A percentile compares a stretch with the other conserved stretches of the same genome.
Conservation (phyloP, 1,140 invertebrate genomes). For the Aricia agestis region DNA sequence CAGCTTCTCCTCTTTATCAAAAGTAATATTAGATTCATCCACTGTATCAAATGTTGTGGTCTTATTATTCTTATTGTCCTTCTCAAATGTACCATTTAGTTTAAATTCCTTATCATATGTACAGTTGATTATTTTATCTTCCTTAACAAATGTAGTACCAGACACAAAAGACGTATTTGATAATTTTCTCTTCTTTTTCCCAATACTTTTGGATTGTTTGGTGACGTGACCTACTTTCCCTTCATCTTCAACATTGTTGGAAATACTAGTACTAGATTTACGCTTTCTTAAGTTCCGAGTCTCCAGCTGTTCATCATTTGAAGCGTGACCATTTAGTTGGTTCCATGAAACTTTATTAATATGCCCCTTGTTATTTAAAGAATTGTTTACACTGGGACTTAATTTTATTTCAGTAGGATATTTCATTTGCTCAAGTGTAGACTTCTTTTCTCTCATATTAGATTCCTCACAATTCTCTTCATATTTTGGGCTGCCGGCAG, state of each 20-base stretch:
- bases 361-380: neutral
- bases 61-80: neutral
- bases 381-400: neutral
- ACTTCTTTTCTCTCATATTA: neutral
- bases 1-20: neutral
- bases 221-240: neutral
- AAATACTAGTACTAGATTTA: neutral
- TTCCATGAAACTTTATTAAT: neutral
- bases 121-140: neutral
- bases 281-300: neutral
- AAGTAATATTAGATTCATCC: neutral
- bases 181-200: neutral
- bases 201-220: neutral
- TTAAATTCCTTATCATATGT: neutral
- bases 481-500: conserved; percentile 48
- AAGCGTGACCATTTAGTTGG: neutral
- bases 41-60: neutral
- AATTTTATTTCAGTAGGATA: neutral
- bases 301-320: neutral
- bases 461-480: neutral
- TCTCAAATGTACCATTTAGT: neutral
- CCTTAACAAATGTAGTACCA: neutral
- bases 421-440: neutral
- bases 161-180: neutral
- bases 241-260: neutral